phyloP scores from a whole-genome alignment of 2,888 invertebrate species.

The Thereva nobilitata region DNA sequence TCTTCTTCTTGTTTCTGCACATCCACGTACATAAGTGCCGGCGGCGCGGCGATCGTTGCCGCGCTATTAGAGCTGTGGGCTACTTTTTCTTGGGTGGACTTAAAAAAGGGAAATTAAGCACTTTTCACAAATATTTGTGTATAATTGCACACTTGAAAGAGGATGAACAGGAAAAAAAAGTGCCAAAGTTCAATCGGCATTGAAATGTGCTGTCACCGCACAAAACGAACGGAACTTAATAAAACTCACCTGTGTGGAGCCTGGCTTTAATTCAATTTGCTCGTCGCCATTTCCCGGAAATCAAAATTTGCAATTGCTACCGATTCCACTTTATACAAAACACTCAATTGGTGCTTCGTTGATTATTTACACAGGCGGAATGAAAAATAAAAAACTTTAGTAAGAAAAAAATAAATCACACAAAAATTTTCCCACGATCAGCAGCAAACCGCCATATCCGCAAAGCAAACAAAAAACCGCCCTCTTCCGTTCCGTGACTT shows the following conservation, averaged over 20 bases:
- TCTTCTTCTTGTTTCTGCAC: constrained; percentile 11
- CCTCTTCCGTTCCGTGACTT: constrained; percentile 21
- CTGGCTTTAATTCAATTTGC: constrained; percentile 16
- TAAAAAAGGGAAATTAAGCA: too few species aligned
- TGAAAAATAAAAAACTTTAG: constrained; percentile 10
- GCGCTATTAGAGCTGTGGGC: too few species aligned
- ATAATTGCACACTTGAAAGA: too few species aligned
- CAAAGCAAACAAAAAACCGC: constrained; percentile 24
- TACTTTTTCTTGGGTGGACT: too few species aligned
- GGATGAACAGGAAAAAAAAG: too few species aligned
- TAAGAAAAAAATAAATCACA: constrained; percentile 19
- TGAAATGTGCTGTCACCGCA: background rate
- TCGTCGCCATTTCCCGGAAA: constrained; percentile 32
- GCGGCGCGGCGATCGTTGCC: background rate
- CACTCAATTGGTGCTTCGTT: background rate
- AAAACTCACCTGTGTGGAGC: constrained; percentile 22
- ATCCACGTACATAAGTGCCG: constrained; percentile 6
- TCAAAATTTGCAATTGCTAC: constrained; percentile 25
- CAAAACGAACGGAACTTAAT: constrained; percentile 40
- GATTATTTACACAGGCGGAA: background rate
- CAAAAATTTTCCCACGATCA: constrained; percentile 30
- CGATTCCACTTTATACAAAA: constrained; percentile 10
- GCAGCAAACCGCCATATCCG: constrained; percentile 32
- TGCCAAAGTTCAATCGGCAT: too few species aligned
- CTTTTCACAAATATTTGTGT: too few species aligned